Conservation (phyloP, 2,888 invertebrate species). For the Exephanes ischioxanthus region DNA sequence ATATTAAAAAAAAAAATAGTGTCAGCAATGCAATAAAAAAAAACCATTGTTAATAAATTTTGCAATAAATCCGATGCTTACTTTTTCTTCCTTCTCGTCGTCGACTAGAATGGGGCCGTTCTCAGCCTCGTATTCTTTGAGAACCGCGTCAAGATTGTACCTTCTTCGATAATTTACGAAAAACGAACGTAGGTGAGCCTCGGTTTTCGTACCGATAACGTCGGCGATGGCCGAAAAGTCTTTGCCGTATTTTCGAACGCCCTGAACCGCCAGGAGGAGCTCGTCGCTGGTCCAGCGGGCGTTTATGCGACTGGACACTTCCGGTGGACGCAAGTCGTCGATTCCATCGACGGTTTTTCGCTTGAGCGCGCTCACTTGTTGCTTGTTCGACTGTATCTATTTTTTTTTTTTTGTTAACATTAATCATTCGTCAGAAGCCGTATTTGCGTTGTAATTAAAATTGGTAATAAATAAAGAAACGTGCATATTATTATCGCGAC, state of each 20-base stretch:
- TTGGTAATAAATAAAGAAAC: conserved; percentile 52
- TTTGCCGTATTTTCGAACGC: conserved; percentile 93
- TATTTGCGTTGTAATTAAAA: conserved; percentile 12
- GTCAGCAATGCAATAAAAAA: not conserved
- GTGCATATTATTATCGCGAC: conserved; percentile 28
- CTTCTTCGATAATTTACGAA: conserved; percentile 96
- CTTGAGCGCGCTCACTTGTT: conserved; percentile 94
- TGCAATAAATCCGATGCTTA: conserved; percentile 64
- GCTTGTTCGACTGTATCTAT: conserved; percentile 98
- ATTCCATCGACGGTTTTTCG: conserved; percentile 89
- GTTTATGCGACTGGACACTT: conserved; percentile 91
- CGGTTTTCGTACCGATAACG: conserved; percentile 97
- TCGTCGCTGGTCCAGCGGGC: conserved; percentile 98
- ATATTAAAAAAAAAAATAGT: not conserved
- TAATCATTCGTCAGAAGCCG: conserved; percentile 35
- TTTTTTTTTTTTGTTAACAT: conserved; percentile 62
- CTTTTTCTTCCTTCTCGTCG: conserved; percentile 85
- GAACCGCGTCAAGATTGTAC: conserved; percentile 94
- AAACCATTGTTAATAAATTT: not conserved
- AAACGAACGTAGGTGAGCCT: conserved; percentile 96
- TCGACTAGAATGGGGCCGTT: conserved; percentile 87
- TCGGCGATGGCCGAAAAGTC: conserved; percentile 98
- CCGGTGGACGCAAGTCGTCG: conserved; percentile 88
- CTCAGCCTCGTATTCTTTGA: conserved; percentile 94
- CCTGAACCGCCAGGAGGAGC: conserved; percentile 95